Conservation (phyloP, 2,888 invertebrate species). For the Alloscopus bannaensis region DNA sequence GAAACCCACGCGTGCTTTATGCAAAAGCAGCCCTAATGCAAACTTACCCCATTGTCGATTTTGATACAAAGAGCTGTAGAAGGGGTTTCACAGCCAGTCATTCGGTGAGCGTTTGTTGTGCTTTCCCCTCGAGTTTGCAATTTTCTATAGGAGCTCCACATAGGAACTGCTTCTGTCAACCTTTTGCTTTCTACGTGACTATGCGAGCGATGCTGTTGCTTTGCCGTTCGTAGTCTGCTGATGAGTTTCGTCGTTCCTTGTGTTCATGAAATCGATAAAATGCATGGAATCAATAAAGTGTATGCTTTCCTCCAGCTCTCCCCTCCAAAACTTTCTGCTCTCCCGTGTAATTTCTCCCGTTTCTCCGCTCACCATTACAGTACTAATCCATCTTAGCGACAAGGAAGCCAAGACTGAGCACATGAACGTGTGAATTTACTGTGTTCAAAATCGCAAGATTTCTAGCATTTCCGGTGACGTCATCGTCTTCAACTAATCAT, state of each 20-base stretch:
- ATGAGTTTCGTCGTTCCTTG: constrained; percentile 49
- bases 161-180: no score
- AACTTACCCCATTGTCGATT: no score
- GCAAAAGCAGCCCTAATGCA: no score
- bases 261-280: constrained; percentile 58
- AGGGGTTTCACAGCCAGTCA: no score
- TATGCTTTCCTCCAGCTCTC: constrained; percentile 45
- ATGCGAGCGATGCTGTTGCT: constrained; percentile 47
- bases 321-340: not conserved
- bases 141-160: no score
- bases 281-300: constrained; percentile 59
- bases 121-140: no score
- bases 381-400: constrained; percentile 46
- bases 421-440: constrained; percentile 18
- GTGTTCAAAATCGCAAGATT: no score
- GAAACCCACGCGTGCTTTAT: no score
- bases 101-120: no score
- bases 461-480: no score
- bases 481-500: constrained; percentile 1
- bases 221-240: constrained; percentile 18
- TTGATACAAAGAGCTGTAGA: no score
- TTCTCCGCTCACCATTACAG: constrained; percentile 19
- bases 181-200: no score
- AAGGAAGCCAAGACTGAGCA: constrained; percentile 47
- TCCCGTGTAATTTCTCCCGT: constrained; percentile 20